Evolutionary conservation across 2,797 vertebrate genomes (phyloP).

Genomic region (Gymnoscopelus braueri): DNA sequence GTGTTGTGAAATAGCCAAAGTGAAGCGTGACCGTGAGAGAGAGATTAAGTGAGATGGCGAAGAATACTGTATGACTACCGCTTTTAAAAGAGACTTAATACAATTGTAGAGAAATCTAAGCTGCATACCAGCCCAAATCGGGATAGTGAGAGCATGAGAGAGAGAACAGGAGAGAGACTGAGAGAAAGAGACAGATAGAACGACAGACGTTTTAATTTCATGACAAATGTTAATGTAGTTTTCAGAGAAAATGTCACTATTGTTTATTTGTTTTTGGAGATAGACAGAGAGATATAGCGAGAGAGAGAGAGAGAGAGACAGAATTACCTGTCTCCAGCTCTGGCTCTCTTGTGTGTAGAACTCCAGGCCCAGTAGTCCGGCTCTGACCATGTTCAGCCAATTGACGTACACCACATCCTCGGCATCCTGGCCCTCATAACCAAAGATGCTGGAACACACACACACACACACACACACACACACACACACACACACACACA

Average conservation of each 20-base stretch:
- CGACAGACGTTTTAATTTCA: no score
- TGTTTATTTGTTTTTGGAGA: not conserved
- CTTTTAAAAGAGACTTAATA: no score
- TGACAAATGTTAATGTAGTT: no score
- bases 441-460: slow-evolving; percentile 85
- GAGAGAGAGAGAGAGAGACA: not conserved
- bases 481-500: slow-evolving; percentile 9
- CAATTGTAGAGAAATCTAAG: no score
- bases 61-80: no score
- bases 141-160: no score
- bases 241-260: no score
- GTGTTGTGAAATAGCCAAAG: not conserved
- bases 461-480: not conserved
- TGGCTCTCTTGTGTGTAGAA: slow-evolving; percentile 90
- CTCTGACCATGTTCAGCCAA: slow-evolving; percentile 94
- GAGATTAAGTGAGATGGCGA: no score
- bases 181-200: no score
- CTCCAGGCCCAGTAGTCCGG: slow-evolving; percentile 89
- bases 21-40: not conserved
- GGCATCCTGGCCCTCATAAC: slow-evolving; percentile 82
- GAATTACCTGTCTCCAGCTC: slow-evolving; percentile 90
- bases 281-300: not conserved
- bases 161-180: no score
- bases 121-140: no score
- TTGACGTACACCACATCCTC: slow-evolving; percentile 90